These are phyloP conservation scores for Rhyacichthys aspro DNA, from an alignment of 2,797 vertebrate genomes.

Conservation along the genomic window DNA sequence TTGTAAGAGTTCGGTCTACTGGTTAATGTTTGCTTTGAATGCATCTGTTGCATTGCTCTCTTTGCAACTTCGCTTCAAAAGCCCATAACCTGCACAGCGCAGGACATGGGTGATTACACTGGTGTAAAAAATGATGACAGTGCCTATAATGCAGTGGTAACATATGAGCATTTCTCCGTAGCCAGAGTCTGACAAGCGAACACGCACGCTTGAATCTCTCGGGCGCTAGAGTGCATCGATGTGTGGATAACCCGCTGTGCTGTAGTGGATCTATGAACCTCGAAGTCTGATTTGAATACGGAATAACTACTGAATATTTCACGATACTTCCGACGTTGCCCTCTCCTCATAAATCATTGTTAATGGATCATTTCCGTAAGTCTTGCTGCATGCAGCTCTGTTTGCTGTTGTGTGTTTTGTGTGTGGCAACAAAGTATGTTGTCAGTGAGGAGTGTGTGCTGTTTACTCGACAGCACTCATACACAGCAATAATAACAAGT, in stretches of 20 bases:
- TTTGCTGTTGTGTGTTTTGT: slow-evolving; percentile 16
- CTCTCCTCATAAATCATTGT: slow-evolving; percentile 74
- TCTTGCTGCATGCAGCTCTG: slow-evolving; percentile 25
- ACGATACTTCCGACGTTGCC: slow-evolving; percentile 57
- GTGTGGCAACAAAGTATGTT: slow-evolving; percentile 33
- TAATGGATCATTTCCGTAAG: slow-evolving; percentile 71
- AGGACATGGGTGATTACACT: slow-evolving; percentile 50
- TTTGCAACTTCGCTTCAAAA: slow-evolving; percentile 27
- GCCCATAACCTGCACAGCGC: slow-evolving; percentile 21
- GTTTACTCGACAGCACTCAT: too few relatives aligned
- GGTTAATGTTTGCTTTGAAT: slow-evolving; percentile 13
- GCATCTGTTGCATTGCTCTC: slow-evolving; percentile 6
- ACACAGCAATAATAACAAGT: too few relatives aligned
- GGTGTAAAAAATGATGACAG: slow-evolving; percentile 67
- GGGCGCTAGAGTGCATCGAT: slow-evolving; percentile 71
- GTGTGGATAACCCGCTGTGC: slow-evolving; percentile 68
- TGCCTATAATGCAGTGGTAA: slow-evolving; percentile 50
- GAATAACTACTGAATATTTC: slow-evolving; percentile 75
- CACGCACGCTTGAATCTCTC: slow-evolving; percentile 68
- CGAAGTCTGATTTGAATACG: slow-evolving; percentile 65
- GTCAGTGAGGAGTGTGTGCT: slow-evolving; percentile 31
- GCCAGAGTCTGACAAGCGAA: slow-evolving; percentile 69
- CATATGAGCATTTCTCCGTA: slow-evolving; percentile 49
- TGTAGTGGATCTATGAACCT: slow-evolving; percentile 52
- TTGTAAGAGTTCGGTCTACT: neutral